Evolutionary conservation across 2,113 vertebrate genomes (phyloP).

Genomic region (Spilogale gracilis): DNA sequence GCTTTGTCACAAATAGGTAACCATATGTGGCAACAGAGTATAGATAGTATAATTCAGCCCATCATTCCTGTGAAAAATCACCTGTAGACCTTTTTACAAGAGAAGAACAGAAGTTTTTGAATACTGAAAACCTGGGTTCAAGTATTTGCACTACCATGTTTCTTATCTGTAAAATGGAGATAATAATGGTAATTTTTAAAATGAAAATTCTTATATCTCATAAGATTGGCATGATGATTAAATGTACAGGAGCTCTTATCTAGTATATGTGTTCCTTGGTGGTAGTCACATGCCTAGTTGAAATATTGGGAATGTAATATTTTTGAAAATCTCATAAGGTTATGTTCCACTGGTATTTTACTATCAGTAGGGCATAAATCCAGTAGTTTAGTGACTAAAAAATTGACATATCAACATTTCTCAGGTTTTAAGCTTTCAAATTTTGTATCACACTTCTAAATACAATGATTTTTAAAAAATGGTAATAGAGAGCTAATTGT

Average conservation of each 20-base stretch:
- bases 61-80: not conserved
- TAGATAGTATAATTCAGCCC: not conserved
- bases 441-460: not conserved
- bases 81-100: not conserved
- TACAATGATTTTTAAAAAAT: not conserved
- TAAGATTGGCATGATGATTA: not conserved
- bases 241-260: not conserved
- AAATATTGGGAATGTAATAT: conserved; percentile 1
- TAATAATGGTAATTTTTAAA: not conserved
- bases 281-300: not conserved
- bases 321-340: not conserved
- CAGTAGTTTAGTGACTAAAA: not conserved
- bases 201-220: not conserved
- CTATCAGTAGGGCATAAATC: not conserved
- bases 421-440: not conserved
- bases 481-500: not conserved
- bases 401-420: not conserved
- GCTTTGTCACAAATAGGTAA: not conserved
- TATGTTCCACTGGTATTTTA: not conserved
- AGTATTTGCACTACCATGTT: not conserved
- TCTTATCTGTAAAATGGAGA: not conserved
- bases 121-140: not conserved
- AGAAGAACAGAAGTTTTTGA: not conserved
- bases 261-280: not conserved
- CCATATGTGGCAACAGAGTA: too few species aligned